phyloP scores from a whole-genome alignment of 2,888 invertebrate species.

The Ceratothoa steindachneri region DNA sequence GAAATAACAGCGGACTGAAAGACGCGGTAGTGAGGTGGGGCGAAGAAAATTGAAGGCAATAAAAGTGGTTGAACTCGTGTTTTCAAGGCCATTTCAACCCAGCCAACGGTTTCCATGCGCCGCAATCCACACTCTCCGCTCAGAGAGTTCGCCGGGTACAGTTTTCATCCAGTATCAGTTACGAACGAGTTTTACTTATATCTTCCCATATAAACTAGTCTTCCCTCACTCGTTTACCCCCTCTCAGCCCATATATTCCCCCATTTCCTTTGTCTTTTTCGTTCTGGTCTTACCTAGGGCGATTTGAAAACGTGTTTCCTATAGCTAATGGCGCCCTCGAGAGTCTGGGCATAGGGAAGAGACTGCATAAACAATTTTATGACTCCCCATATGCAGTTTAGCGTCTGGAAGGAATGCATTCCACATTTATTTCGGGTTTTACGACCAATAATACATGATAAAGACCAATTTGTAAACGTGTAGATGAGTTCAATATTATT shows the following conservation, averaged over 20 bases:
- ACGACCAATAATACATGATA: too few species aligned
- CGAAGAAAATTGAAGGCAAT: neutral
- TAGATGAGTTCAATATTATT: too few species aligned
- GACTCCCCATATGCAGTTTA: too few species aligned
- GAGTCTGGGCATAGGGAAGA: too few species aligned
- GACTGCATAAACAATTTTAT: too few species aligned
- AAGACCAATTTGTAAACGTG: too few species aligned
- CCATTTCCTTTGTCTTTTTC: neutral
- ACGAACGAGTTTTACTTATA: neutral
- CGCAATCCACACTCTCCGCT: too few species aligned
- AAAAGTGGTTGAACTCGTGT: neutral
- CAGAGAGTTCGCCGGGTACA: neutral
- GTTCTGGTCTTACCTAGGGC: neutral
- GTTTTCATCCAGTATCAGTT: neutral
- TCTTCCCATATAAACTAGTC: neutral
- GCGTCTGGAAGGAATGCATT: neutral
- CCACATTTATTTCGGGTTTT: too few species aligned
- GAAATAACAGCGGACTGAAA: too few species aligned
- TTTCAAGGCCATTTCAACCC: neutral
- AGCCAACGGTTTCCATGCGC: neutral
- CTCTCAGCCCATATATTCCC: neutral
- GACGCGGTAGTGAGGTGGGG: too few species aligned
- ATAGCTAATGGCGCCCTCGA: neutral
- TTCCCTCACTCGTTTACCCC: neutral
- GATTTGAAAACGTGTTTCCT: neutral